phyloP scores from a whole-genome alignment of 2,888 invertebrate genomes.

The Pardosa pseudoannulata region DNA sequence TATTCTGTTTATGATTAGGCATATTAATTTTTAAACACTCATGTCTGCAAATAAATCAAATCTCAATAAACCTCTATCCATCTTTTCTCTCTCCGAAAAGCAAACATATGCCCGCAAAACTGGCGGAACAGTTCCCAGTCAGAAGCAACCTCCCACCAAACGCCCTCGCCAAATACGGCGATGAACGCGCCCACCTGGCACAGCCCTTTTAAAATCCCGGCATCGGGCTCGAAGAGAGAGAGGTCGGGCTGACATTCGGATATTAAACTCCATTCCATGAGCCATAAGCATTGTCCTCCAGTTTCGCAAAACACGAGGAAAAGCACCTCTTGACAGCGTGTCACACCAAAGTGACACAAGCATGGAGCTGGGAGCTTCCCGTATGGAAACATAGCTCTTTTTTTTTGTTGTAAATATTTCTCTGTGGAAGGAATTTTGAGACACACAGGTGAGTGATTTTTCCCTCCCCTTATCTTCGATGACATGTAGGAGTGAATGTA shows the following conservation, averaged over 20 bases:
- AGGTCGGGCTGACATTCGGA: slow-evolving; percentile 45
- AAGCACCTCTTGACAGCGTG: background rate
- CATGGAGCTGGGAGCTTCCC: background rate
- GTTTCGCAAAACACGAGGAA: background rate
- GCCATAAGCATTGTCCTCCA: slow-evolving; percentile 5
- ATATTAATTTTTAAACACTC: no score
- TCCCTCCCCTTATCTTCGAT: no score
- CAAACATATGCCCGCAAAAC: no score
- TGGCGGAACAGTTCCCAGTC: no score
- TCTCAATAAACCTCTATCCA: no score
- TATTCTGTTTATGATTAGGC: no score
- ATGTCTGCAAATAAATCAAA: no score
- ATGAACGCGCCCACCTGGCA: slow-evolving; percentile 9
- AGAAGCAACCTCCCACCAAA: no score
- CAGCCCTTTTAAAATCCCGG: background rate
- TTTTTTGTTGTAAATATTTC: background rate
- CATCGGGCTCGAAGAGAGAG: slow-evolving; percentile 18
- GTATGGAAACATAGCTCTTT: background rate
- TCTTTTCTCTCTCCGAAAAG: no score
- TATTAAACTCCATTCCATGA: slow-evolving; percentile 31
- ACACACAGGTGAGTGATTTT: background rate
- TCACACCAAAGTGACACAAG: background rate
- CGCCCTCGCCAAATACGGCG: slow-evolving; percentile 34
- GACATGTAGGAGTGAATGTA: background rate
- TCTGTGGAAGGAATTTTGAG: background rate